A percentile compares a stretch with the other conserved stretches of the same genome.
phyloP scores from a whole-genome alignment of 2,888 invertebrate genomes.

The Ischnura elegans region DNA sequence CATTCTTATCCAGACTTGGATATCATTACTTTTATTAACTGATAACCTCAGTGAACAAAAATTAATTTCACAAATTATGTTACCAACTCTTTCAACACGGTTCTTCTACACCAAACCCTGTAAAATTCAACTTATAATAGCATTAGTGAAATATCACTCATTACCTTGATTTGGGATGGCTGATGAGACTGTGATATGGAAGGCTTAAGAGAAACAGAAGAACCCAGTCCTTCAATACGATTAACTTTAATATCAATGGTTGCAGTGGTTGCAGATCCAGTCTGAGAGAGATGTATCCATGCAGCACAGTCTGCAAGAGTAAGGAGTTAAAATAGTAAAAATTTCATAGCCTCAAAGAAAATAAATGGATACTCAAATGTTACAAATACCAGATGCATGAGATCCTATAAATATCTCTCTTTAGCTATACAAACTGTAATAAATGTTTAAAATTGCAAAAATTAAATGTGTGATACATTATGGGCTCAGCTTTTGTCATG shows the following conservation, averaged over 20 bases:
- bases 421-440: too few species aligned
- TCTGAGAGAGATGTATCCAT: slow-evolving; percentile 75
- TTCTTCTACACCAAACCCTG: too few species aligned
- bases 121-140: background rate
- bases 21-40: too few species aligned
- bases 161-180: slow-evolving; percentile 52
- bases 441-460: too few species aligned
- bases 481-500: too few species aligned
- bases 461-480: too few species aligned
- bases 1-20: too few species aligned
- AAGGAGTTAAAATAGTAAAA: background rate
- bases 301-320: slow-evolving; percentile 72
- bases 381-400: background rate
- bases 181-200: slow-evolving; percentile 43
- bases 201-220: slow-evolving; percentile 30
- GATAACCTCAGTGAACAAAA: too few species aligned
- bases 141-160: background rate
- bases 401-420: background rate
- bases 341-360: slow-evolving; percentile 20
- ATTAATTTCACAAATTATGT: too few species aligned
- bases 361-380: background rate
- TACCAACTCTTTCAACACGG: too few species aligned
- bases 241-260: slow-evolving; percentile 60
- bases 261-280: slow-evolving; percentile 76
- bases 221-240: slow-evolving; percentile 44